Evolutionary conservation across 2,888 invertebrate species (phyloP), one percentile per base, ranked within the genome.

Genomic region (Agrochola circellaris): DNA sequence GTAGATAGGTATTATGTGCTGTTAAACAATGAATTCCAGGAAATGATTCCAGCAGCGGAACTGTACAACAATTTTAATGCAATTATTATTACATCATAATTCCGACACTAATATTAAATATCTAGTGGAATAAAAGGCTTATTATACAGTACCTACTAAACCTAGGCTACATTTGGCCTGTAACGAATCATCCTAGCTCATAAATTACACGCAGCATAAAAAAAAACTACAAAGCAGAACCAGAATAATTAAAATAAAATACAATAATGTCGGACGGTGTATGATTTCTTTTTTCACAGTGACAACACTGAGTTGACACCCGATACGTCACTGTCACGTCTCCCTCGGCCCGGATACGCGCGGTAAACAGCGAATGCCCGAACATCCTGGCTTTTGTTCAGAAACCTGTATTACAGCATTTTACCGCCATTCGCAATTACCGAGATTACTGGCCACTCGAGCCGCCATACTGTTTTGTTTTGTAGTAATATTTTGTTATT

Each of bases 381-480:
- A 89, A 89, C 91, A 90, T 91, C 91, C 91, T 91, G 91, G 87
- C 87, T 86, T 90, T 91, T 91, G 91, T 91, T 87, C 80, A 64
- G 45, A 86, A 90, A 87, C 89, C 88, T 86, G 90, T 86, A 87
- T 83, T 84, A 85, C 86, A 76, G 76, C 79, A 89, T 87, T 87
- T 85, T 84, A 83, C 86, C 82, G 78, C 77, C 77, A 82, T 89
- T 82, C 85, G 82, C 84, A 79, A 75, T 88, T 81, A 81, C 82
- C 66, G 77, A 74, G 75, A 75, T 85, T 81, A 81, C 82, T 75
- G 69, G 66, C 65, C 73, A 81, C 80, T 77, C 69, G 58, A 65
- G 34, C 65, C 75, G 61, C 62, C 64, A 67, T 58, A 77, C 20
- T 77, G 67, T 73, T 72, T 77, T 73, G 77, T 80, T 80, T 77